Evolutionary conservation across 2,113 vertebrate species (phyloP), one percentile per base, ranked within the genome.

Genomic region (Atlantisia rogersi): DNA sequence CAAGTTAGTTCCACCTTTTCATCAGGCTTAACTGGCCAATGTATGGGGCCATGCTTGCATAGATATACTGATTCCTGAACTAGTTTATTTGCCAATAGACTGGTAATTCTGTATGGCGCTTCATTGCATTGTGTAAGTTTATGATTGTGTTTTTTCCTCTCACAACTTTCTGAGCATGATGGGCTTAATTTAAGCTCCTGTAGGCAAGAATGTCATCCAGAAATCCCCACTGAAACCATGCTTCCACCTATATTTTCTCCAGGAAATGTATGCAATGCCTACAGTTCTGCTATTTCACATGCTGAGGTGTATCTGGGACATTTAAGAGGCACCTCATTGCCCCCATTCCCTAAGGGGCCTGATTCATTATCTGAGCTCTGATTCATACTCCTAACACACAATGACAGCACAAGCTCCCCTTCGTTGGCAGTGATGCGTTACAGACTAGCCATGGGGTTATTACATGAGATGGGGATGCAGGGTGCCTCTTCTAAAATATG

Each of bases 341-440:
- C 44, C 15, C 3, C 1, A 6, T 71, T 3, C 20, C 65, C 52
- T 59, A n/a, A 82, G 24, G 62, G 16, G 14, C 25, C 56, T 5
- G 10, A 48, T 40, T 88, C 29, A 20, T 67, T 82, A 62, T 4
- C 67, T 44, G 24, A 60, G 35, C 44, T 86, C 5, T 5, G 52
- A 12, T 42, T 60, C 62, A 15, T 22, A 3, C 20, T 60, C 39
- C 25, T 53, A 64, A 68, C 16, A 22, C 32, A 21, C 50, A 48
- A 16, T 2, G 7, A 44, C 42, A 48, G 35, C 56, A 40, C 24
- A 16, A 32, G 17, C 39, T 92, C 14, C 26, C 16, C n/a, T 85
- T 62, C 0, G 0, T 31, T 88, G 63, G 48, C 2, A 0, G 71
- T 35, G 63, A 14, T 40, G 40, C 44, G 2, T 53, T 39, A 73